Percentiles rank a stretch among this genome's conserved stretches.
Evolutionary conservation across 2,113 vertebrate species (phyloP).

Genomic region (Ibidorhyncha struthersii): DNA sequence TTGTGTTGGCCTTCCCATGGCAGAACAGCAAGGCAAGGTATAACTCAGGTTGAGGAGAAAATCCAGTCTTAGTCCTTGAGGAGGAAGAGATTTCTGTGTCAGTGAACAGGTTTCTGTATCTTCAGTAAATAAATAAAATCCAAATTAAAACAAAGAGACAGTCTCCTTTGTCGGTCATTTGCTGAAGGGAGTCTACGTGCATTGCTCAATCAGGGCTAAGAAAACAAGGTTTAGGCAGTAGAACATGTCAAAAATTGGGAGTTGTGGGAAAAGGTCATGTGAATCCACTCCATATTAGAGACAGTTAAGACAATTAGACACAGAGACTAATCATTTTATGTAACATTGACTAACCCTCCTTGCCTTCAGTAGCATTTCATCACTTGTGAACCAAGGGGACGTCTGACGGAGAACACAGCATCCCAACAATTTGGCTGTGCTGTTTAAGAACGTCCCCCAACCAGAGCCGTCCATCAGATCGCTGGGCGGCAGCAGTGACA

Average conservation of each 20-base stretch:
- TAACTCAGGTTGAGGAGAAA: not conserved
- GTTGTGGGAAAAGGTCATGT: not conserved
- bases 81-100: not conserved
- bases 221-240: not conserved
- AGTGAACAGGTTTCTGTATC: not conserved
- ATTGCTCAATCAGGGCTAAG: not conserved
- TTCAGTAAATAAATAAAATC: slow-evolving; percentile 5
- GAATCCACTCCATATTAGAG: not conserved
- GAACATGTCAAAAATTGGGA: not conserved
- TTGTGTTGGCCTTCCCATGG: not conserved
- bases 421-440: not conserved
- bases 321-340: not conserved
- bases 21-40: not conserved
- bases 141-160: not conserved
- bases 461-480: not conserved
- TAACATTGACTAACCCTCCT: not conserved
- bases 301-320: not conserved
- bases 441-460: not conserved
- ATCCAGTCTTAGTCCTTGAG: not conserved
- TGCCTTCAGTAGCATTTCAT: not conserved
- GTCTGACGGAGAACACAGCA: not conserved
- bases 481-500: slow-evolving; percentile 2
- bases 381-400: not conserved
- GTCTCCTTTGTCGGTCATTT: not conserved
- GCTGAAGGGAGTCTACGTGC: not conserved